Conservation (phyloP, 2,113 vertebrate genomes). For the Stegostoma tigrinum region DNA sequence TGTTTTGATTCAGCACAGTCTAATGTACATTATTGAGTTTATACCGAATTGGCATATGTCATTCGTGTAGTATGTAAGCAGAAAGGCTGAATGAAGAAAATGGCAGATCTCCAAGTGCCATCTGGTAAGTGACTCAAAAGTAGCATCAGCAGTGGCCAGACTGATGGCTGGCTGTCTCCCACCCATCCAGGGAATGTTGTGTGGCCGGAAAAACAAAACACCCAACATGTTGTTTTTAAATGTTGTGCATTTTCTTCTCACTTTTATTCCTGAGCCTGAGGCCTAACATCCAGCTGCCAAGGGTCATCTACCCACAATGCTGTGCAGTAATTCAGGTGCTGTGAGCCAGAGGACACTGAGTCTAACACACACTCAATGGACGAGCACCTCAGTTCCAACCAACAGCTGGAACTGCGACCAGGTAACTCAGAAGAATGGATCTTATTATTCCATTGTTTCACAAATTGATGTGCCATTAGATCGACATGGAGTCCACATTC, state of each 20-base stretch:
- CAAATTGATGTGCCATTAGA: not conserved
- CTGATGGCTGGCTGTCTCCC: not conserved
- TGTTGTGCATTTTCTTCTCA: not conserved
- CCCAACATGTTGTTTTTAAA: not conserved
- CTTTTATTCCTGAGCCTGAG: not conserved
- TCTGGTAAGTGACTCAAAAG: not conserved
- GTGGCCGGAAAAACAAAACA: not conserved
- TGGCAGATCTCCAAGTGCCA: not conserved
- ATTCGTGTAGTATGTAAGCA: not conserved
- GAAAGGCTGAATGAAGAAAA: not conserved
- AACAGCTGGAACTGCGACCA: not conserved
- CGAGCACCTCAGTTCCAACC: not conserved
- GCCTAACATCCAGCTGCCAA: not conserved
- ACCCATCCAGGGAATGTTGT: not conserved
- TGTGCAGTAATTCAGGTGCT: not conserved
- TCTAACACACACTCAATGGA: not conserved
- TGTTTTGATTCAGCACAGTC: not conserved
- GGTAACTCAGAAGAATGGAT: not conserved
- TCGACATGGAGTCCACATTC: not conserved
- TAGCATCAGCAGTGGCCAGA: not conserved
- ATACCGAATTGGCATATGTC: not conserved
- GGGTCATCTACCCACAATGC: not conserved
- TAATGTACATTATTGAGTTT: no score
- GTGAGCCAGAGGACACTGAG: not conserved
- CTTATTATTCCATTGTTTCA: not conserved